Percentiles rank a stretch among this genome's conserved stretches.
Conservation (phyloP, 2,113 vertebrate genomes). For the Chunga burmeisteri region DNA sequence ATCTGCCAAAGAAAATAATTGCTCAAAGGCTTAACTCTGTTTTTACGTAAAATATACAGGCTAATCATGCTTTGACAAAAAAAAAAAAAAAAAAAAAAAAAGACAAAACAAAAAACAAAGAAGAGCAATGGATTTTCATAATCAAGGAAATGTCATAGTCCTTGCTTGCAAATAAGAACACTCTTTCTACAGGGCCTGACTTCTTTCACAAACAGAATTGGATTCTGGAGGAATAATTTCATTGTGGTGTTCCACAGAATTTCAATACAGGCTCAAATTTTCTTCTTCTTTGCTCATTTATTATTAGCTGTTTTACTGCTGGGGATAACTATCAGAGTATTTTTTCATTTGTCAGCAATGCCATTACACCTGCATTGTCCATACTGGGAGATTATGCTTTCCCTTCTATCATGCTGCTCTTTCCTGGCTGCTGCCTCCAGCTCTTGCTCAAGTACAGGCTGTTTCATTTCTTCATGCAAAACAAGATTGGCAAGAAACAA, state of each 20-base stretch:
- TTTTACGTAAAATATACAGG: background rate
- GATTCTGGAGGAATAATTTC: background rate
- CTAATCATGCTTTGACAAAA: background rate
- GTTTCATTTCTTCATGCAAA: background rate
- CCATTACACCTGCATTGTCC: background rate
- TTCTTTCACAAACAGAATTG: background rate
- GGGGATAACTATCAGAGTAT: background rate
- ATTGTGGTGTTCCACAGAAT: background rate
- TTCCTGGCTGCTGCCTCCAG: background rate
- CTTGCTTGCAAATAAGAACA: background rate
- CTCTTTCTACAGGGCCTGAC: background rate
- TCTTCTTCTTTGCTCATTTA: background rate
- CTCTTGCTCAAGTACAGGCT: background rate
- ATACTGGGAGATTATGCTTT: background rate
- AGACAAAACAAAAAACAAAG: background rate
- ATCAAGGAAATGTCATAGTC: background rate
- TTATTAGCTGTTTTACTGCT: background rate
- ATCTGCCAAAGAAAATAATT: conserved; percentile 13
- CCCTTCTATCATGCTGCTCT: background rate
- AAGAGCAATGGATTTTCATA: background rate
- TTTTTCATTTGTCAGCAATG: background rate
- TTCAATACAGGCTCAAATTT: background rate
- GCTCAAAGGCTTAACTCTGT: background rate
- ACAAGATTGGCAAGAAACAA: background rate
- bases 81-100: background rate